phyloP scores from a whole-genome alignment of 2,113 vertebrate species.

The Lynx canadensis region DNA sequence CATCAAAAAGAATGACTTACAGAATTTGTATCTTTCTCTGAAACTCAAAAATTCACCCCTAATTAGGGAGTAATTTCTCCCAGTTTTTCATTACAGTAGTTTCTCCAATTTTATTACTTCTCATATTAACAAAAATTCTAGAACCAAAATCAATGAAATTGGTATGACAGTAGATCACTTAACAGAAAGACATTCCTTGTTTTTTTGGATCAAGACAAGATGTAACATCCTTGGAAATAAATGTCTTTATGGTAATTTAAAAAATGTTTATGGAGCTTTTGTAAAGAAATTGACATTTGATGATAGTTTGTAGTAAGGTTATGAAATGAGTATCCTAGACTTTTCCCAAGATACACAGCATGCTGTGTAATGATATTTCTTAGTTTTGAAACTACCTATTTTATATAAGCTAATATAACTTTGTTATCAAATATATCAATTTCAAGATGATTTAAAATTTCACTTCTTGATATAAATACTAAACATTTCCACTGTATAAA shows the following conservation, averaged over 20 bases:
- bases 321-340: slow-evolving; percentile 35
- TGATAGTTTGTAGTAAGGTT: neutral
- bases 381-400: slow-evolving; percentile 47
- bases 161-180: neutral
- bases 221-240: slow-evolving; percentile 19
- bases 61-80: slow-evolving; percentile 29
- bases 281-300: slow-evolving; percentile 28
- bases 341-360: neutral
- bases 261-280: neutral
- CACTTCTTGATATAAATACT: neutral
- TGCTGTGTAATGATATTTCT: slow-evolving; percentile 31
- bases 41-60: slow-evolving; percentile 28
- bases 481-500: neutral
- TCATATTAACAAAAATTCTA: slow-evolving; percentile 32
- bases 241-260: neutral
- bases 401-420: slow-evolving; percentile 36
- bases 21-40: slow-evolving; percentile 44
- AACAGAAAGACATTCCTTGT: neutral
- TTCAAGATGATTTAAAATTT: neutral
- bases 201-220: neutral
- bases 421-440: slow-evolving; percentile 33
- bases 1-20: slow-evolving; percentile 15
- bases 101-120: slow-evolving; percentile 32
- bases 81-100: neutral
- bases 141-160: slow-evolving; percentile 13